Evolutionary conservation across 2,113 vertebrate species (phyloP), one percentile per base, ranked within the genome.

Genomic region (Macquaria australasica): DNA sequence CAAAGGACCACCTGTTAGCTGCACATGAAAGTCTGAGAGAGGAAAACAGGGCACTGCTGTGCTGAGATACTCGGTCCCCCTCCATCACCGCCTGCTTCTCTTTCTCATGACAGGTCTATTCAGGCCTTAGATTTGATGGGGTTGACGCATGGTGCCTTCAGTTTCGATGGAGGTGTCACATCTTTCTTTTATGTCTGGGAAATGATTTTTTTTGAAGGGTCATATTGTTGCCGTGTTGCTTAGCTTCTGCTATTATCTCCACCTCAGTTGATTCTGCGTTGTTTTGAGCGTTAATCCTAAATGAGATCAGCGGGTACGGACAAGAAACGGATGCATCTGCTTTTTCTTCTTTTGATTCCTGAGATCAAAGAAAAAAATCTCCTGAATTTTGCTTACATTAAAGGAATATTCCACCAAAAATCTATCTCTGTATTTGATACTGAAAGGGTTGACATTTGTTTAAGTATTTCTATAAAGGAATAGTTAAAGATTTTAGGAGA

Each of bases 1-100:
- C 88, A 93, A 93, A 93, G 88, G 88, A 80, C 90, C 93, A 93
- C 91, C 92, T 93, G 92, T 94, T 93, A 87, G 82, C 81, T 1
- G 82, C 83, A 80, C 84, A 89, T 89, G 82, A 87, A 85, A 81
- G 88, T 83, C 45, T 77, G 62, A 71, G 70, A 31, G 43, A 62
- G 83, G 85, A 81, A 87, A 91, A 68, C 74, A n/a, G 79, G 56
- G 53, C 66, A 39, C 83, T 34, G 89, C 89, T 88, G 74, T 48
- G 82, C 71, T 1, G 45, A 82, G 77, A 89, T 78, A 53, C 73
- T 51, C 23, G 4, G 10, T 58, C 66, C 37, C 28, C 53, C 34
- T 84, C 56, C 72, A 15, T 62, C 85, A 55, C 66, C 14, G 18
- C 62, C 62, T 23, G n/a, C 71, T 83, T 69, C 79, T 55, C 70